Conservation (phyloP, 2,888 invertebrate species). For the Cephonodes hylas region DNA sequence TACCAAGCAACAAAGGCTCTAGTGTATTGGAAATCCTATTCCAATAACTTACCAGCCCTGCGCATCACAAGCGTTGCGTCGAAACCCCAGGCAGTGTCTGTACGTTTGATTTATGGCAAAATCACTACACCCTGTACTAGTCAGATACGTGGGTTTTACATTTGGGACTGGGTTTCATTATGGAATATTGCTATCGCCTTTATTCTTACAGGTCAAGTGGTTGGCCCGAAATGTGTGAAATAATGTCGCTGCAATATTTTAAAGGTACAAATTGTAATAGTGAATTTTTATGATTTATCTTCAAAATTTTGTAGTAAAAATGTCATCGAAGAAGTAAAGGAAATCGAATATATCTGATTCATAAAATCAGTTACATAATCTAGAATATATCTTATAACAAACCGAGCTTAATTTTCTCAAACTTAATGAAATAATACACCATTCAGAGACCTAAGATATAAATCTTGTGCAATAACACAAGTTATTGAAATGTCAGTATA, state of each 20-base stretch:
- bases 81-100: conserved; percentile 1
- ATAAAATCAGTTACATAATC: too few species aligned
- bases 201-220: neutral
- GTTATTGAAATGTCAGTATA: neutral
- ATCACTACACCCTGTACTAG: neutral
- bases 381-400: too few species aligned
- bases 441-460: neutral
- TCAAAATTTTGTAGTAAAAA: too few species aligned
- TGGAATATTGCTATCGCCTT: neutral
- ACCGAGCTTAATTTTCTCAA: too few species aligned
- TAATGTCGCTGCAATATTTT: too few species aligned
- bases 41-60: neutral
- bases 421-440: too few species aligned
- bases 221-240: too few species aligned
- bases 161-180: neutral
- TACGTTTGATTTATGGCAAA: conserved; percentile 6
- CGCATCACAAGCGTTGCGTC: neutral
- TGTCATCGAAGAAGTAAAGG: too few species aligned
- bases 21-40: neutral
- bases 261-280: too few species aligned
- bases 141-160: neutral
- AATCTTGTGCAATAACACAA: neutral
- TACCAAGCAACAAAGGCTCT: too few species aligned
- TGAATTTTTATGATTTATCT: too few species aligned
- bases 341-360: too few species aligned